Evolutionary conservation across 2,113 vertebrate genomes (phyloP), one percentile per base, ranked within the genome.

Genomic region (Ploceus nigricollis): DNA sequence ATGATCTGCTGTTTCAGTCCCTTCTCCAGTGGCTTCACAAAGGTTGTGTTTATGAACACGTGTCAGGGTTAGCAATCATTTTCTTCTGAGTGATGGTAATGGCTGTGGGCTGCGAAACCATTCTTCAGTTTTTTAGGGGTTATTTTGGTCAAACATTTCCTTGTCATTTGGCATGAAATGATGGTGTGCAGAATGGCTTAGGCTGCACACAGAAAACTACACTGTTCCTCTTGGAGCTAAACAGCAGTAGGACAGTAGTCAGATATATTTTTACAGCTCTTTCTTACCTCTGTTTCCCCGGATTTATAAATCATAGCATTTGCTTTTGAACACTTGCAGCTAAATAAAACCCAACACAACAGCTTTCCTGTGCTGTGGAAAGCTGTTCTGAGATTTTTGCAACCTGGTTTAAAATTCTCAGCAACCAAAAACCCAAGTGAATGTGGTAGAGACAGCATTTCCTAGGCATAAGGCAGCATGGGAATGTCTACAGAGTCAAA

Each of bases 401-500:
- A 48, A 82, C 42, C 47, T 88, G 61, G 13, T 24, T 93, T 81
- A 77, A 50, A 64, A 64, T 22, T 60, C 44, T 60, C 30, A 54
- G 42, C 37, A 81, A 56, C 18, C 0, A 15, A 58, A 80, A 89
- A 5, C 7, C 21, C 0, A 0, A 51, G 21, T 39, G 50, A 86
- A 80, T 82, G 56, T n/a, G 51, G 20, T 17, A 72, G 37, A 70
- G 27, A 61, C 3, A 15, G 19, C 14, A 65, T 71, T 92, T 90
- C 18, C 31, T 25, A 17, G 48, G 30, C 18, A 54, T 57, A 60
- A 54, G 24, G 16, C 0, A 0, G 0, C 31, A 7, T 72, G 51
- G 35, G 40, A 77, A 25, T 7, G 31, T 28, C 40, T 64, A 6
- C 3, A 1, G 35, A 77, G 25, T 14, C 45, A 40, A 71, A 77